Conservation (phyloP, 1,140 invertebrate genomes). For the Tigriopus japonicus region DNA sequence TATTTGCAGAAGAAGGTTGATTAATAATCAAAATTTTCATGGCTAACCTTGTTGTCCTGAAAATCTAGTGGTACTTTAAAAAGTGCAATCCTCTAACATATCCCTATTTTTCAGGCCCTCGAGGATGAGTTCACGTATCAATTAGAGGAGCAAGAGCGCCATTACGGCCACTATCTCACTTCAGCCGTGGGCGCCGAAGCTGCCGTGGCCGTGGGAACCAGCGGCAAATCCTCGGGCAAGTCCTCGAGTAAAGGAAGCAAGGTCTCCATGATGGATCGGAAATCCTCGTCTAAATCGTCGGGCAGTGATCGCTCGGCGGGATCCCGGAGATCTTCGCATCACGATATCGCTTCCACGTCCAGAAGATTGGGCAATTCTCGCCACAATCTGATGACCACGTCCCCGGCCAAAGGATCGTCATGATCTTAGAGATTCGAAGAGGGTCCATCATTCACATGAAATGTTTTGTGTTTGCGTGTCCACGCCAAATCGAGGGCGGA, state of each 20-base stretch:
- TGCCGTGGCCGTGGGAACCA: background rate
- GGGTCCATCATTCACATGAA: too few relatives aligned
- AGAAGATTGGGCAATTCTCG: background rate
- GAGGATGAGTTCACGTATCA: slow-evolving; percentile 66
- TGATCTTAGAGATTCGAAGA: too few relatives aligned
- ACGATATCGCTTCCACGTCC: background rate
- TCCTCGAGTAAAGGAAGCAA: too few relatives aligned
- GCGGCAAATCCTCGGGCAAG: background rate
- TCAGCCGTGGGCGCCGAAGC: background rate
- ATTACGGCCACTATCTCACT: slow-evolving; percentile 31
- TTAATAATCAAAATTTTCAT: too few relatives aligned
- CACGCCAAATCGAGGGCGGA: too few relatives aligned
- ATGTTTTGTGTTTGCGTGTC: too few relatives aligned
- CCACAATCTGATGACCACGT: background rate
- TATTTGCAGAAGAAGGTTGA: too few relatives aligned
- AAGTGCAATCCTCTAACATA: too few relatives aligned
- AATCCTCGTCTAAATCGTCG: slow-evolving; percentile 6
- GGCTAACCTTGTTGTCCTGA: too few relatives aligned
- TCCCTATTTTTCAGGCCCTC: slow-evolving; percentile 38
- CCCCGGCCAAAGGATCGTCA: too few relatives aligned
- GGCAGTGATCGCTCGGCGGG: background rate
- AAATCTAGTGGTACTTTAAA: too few relatives aligned
- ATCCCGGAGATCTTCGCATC: background rate
- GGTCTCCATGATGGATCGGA: background rate
- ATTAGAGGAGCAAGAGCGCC: slow-evolving; percentile 59